phyloP scores from a whole-genome alignment of 30 jellyfish, hydroid and myxozoan species.

The Mastigias papua region DNA sequence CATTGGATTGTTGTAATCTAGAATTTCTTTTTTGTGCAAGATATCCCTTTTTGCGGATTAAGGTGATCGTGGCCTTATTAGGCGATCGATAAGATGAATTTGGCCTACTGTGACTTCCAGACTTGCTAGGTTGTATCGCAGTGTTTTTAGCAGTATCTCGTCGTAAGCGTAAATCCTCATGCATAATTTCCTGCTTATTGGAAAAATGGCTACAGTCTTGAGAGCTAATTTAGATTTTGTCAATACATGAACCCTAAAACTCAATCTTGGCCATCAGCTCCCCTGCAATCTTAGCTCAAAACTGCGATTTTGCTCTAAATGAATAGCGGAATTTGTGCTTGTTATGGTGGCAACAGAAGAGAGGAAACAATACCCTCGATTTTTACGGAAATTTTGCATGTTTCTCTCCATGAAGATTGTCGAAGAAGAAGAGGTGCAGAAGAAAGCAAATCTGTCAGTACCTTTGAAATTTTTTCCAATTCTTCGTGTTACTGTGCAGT shows the following conservation, averaged over 20 bases:
- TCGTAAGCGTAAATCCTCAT: too few relatives aligned
- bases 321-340: conserved; percentile 43
- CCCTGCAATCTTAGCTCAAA: neutral
- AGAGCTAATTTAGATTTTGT: too few relatives aligned
- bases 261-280: neutral
- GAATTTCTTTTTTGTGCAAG: too few relatives aligned
- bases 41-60: too few relatives aligned
- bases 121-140: too few relatives aligned
- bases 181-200: too few relatives aligned
- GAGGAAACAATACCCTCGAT: neutral
- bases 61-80: too few relatives aligned
- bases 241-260: neutral
- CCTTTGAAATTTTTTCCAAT: neutral
- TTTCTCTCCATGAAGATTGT: conserved; percentile 53
- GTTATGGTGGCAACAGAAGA: conserved; percentile 9
- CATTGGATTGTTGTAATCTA: too few relatives aligned
- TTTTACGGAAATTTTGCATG: conserved; percentile 2
- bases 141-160: too few relatives aligned
- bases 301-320: neutral
- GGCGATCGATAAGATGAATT: too few relatives aligned
- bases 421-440: conserved; percentile 62
- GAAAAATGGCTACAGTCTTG: too few relatives aligned
- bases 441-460: conserved; percentile 68
- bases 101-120: too few relatives aligned
- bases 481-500: neutral